Conservation (phyloP, 2,888 invertebrate species). For the Aricia artaxerxes region DNA sequence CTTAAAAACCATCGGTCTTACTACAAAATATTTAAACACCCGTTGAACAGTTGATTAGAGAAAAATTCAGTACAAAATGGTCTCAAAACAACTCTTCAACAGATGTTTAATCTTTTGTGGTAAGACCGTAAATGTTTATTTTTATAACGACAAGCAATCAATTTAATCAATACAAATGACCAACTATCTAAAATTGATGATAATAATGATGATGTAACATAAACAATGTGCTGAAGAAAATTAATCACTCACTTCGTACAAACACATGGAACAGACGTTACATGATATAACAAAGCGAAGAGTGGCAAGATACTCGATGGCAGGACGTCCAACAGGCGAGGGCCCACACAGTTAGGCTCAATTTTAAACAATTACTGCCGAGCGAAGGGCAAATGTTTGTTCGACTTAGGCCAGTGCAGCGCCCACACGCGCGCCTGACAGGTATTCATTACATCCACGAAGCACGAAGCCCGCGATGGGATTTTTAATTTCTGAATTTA, state of each 20-base stretch:
- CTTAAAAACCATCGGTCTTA: no score
- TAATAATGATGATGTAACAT: constrained; percentile 2
- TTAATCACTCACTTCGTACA: constrained; percentile 3
- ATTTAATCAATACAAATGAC: background rate
- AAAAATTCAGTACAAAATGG: no score
- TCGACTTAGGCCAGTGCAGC: constrained; percentile 71
- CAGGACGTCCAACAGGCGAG: constrained; percentile 64
- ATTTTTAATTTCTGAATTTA: constrained; percentile 53
- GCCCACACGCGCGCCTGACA: constrained; percentile 79
- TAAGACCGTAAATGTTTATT: background rate
- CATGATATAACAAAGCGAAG: constrained; percentile 59
- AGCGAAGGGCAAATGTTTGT: constrained; percentile 80
- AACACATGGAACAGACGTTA: constrained; percentile 25
- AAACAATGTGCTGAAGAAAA: background rate
- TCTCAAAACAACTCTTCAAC: no score
- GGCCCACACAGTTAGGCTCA: constrained; percentile 80
- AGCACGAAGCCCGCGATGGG: constrained; percentile 54
- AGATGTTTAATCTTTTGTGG: no score
- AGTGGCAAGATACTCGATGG: constrained; percentile 48
- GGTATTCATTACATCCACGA: constrained; percentile 77
- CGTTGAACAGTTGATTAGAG: no score
- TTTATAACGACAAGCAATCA: background rate
- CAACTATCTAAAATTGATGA: background rate
- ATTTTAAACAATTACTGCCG: constrained; percentile 80
- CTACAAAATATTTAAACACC: no score